Evolutionary conservation across 2,888 invertebrate genomes (phyloP).

Genomic region (Periphyllus acericola): DNA sequence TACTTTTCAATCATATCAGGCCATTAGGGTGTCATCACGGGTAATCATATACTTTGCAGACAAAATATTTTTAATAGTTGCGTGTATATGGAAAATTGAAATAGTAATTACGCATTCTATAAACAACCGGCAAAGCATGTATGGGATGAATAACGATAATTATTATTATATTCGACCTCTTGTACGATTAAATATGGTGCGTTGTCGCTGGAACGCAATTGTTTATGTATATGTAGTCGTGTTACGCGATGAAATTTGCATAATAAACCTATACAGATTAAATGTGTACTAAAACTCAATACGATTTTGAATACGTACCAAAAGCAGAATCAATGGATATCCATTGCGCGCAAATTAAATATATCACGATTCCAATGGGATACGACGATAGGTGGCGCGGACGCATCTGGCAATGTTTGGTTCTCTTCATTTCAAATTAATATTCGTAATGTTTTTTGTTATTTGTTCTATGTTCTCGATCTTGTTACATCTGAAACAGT

Average conservation of each 20-base stretch:
- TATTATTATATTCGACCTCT: neutral
- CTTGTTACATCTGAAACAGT: slow-evolving; percentile 47
- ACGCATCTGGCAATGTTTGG: neutral
- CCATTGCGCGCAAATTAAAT: slow-evolving; percentile 15
- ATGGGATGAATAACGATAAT: slow-evolving; percentile 8
- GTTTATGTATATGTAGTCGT: neutral
- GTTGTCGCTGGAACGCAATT: neutral
- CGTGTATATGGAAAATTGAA: neutral
- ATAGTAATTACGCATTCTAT: slow-evolving; percentile 1
- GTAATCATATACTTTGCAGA: neutral
- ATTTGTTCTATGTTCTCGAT: neutral
- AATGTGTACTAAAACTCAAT: neutral
- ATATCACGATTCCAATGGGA: neutral
- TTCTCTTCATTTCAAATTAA: slow-evolving; percentile 23
- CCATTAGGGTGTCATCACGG: neutral
- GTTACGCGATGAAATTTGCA: slow-evolving; percentile 13
- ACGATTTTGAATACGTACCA: slow-evolving; percentile 34
- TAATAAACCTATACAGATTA: neutral
- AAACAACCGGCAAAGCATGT: neutral
- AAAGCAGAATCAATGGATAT: slow-evolving; percentile 13
- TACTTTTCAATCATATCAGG: too few relatives aligned
- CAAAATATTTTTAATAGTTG: neutral
- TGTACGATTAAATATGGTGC: slow-evolving; percentile 5
- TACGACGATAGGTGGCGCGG: neutral
- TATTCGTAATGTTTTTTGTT: neutral